phyloP scores from a whole-genome alignment of 2,888 invertebrate species.

The Leucoma salicis region DNA sequence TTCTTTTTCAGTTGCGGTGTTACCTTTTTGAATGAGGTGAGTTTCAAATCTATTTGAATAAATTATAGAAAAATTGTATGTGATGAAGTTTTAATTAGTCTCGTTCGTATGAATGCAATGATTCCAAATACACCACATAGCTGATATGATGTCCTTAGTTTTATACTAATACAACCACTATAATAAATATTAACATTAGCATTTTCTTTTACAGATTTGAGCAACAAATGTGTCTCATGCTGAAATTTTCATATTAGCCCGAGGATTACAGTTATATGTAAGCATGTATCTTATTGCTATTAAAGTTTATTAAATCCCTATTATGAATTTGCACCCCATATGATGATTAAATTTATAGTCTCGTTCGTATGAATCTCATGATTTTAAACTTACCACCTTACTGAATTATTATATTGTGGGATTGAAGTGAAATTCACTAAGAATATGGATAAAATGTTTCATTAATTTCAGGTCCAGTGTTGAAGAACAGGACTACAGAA shows the following conservation, averaged over 20 bases:
- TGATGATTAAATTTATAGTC: slow-evolving; percentile 50
- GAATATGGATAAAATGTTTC: no score
- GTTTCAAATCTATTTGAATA: slow-evolving; percentile 14
- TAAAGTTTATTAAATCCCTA: no score
- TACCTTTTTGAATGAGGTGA: slow-evolving; percentile 20
- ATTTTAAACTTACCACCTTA: slow-evolving; percentile 54
- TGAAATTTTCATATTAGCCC: neutral
- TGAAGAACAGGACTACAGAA: neutral
- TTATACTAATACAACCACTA: no score
- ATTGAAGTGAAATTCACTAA: no score
- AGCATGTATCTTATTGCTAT: no score
- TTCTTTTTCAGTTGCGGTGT: slow-evolving; percentile 57
- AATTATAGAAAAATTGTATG: slow-evolving; percentile 12
- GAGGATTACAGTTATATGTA: no score
- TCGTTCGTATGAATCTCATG: slow-evolving; percentile 63
- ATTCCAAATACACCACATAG: slow-evolving; percentile 56
- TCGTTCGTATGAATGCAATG: slow-evolving; percentile 70
- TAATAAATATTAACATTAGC: neutral
- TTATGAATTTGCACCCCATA: no score
- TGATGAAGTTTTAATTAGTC: slow-evolving; percentile 63
- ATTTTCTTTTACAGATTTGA: neutral
- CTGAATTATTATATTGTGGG: slow-evolving; percentile 31
- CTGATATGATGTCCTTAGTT: slow-evolving; percentile 20
- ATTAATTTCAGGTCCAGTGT: slow-evolving; percentile 11
- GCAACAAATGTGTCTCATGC: neutral